These are phyloP conservation scores for Chrysochloris asiatica DNA, from an alignment of 2,113 vertebrate genomes.

Conservation along the genomic window DNA sequence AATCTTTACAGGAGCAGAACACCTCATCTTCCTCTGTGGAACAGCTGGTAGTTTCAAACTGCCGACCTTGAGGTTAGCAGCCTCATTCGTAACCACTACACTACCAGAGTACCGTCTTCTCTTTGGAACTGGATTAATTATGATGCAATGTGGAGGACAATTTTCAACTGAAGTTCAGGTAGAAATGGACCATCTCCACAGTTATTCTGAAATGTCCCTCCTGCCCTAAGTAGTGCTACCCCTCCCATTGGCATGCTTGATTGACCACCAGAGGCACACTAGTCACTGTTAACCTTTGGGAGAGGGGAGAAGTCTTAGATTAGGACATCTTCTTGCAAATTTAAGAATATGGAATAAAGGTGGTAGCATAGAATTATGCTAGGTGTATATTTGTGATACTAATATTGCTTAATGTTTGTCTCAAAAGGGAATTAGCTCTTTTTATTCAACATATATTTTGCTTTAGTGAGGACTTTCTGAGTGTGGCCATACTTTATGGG, in stretches of 20 bases:
- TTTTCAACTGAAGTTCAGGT: neutral
- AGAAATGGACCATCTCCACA: neutral
- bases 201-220: no score
- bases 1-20: no score
- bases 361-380: neutral
- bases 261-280: neutral
- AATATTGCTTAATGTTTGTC: neutral
- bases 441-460: conserved; percentile 20
- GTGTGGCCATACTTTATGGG: neutral
- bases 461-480: neutral
- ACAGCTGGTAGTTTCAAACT: no score
- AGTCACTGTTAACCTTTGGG: neutral
- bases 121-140: conserved; percentile 5
- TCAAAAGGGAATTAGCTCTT: neutral
- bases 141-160: neutral
- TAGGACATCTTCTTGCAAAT: neutral
- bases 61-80: no score
- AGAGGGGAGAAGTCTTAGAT: neutral
- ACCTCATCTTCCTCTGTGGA: no score
- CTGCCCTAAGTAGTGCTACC: neutral
- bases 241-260: neutral
- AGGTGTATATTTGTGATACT: neutral
- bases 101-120: neutral
- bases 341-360: conserved; percentile 22
- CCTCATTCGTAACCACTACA: no score